phyloP scores from a whole-genome alignment of 2,888 invertebrate species.

The Dasysyrphus tricinctus region DNA sequence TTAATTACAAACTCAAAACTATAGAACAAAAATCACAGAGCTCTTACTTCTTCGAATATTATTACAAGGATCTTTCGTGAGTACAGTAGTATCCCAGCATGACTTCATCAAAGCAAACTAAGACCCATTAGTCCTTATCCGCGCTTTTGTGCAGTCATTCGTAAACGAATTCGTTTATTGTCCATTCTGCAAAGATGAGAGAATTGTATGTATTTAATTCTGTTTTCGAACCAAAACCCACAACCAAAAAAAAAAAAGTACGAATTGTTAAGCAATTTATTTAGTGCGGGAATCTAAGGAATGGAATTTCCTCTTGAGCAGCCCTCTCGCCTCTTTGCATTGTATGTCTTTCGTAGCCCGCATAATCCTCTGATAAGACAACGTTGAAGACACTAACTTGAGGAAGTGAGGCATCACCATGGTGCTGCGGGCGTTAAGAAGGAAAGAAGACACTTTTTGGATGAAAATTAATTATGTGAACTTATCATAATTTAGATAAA shows the following conservation, averaged over 20 bases:
- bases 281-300: slow-evolving; percentile 53
- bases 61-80: slow-evolving; percentile 22
- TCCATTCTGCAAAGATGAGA: slow-evolving; percentile 17
- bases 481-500: slow-evolving; percentile 66
- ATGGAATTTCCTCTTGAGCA: slow-evolving; percentile 33
- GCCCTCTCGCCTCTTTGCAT: slow-evolving; percentile 25
- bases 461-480: slow-evolving; percentile 70
- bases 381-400: neutral
- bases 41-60: slow-evolving; percentile 27
- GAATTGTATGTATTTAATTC: neutral
- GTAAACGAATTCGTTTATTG: slow-evolving; percentile 51
- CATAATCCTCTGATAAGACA: slow-evolving; percentile 28
- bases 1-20: neutral
- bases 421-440: neutral
- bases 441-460: slow-evolving; percentile 8
- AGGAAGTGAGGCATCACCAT: neutral
- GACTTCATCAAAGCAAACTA: slow-evolving; percentile 43
- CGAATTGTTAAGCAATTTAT: slow-evolving; percentile 74
- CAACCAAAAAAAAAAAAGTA: slow-evolving; percentile 50
- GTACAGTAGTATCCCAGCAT: neutral
- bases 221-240: slow-evolving; percentile 8
- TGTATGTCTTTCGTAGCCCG: neutral
- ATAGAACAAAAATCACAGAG: slow-evolving; percentile 50
- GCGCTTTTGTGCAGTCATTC: slow-evolving; percentile 58
- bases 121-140: slow-evolving; percentile 50